Conservation (phyloP, 2,113 vertebrate species). For the Oenanthe melanoleuca region DNA sequence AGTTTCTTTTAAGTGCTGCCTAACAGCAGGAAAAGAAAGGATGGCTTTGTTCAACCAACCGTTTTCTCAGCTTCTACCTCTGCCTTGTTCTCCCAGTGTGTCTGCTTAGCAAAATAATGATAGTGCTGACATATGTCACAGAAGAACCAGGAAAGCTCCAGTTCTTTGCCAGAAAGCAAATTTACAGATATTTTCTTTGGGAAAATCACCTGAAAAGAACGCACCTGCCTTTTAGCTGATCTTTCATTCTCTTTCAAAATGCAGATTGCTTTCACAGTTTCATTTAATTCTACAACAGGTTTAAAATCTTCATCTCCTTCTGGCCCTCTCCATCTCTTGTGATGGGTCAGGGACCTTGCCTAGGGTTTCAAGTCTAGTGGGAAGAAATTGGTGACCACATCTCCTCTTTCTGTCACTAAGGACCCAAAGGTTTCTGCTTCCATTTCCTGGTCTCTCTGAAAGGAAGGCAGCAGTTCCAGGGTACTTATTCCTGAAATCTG, state of each 20-base stretch:
- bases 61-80: constrained; percentile 34
- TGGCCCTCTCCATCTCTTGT: background rate
- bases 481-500: background rate
- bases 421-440: background rate
- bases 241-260: background rate
- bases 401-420: background rate
- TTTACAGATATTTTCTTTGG: background rate
- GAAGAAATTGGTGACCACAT: background rate
- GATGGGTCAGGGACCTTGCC: background rate
- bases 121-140: background rate
- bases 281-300: background rate
- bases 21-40: constrained; percentile 47
- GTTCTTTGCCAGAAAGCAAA: background rate
- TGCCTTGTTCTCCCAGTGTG: background rate
- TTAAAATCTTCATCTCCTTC: background rate
- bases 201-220: background rate
- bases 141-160: background rate
- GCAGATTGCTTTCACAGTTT: background rate
- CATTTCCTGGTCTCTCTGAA: background rate
- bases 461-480: background rate
- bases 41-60: constrained; percentile 44
- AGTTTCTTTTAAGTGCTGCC: constrained; percentile 49
- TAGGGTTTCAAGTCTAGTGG: background rate
- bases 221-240: background rate
- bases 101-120: constrained; percentile 40